Conservation (phyloP, 2,888 invertebrate species). For the Cephus pygmeus region DNA sequence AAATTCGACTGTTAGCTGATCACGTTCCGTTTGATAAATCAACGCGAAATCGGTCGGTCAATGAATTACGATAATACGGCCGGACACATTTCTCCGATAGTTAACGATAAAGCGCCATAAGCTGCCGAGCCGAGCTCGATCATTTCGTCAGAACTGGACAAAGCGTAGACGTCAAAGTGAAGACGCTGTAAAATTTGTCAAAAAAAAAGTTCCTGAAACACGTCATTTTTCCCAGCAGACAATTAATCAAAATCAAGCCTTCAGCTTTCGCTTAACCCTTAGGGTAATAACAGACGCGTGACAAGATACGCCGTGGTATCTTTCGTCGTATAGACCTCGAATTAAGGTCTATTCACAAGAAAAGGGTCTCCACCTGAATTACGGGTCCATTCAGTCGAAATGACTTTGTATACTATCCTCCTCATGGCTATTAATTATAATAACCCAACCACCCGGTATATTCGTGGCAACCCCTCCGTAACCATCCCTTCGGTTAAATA, state of each 20-base stretch:
- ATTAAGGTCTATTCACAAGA: conserved; percentile 60
- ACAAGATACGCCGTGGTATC: conserved; percentile 22
- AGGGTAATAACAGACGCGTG: background rate
- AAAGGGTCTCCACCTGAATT: conserved; percentile 53
- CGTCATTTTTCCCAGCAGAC: conserved; percentile 1
- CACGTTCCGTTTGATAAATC: too few relatives aligned
- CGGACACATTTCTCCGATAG: too few relatives aligned
- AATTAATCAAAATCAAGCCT: conserved; percentile 56
- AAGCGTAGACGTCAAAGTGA: too few relatives aligned
- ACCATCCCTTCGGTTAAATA: conserved; percentile 26
- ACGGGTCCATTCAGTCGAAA: conserved; percentile 56
- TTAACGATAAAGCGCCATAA: too few relatives aligned
- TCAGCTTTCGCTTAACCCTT: background rate
- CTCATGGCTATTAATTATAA: conserved; percentile 52
- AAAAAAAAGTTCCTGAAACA: conserved; percentile 19
- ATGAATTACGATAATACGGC: too few relatives aligned
- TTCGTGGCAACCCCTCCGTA: background rate
- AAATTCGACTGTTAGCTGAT: too few relatives aligned
- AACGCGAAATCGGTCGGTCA: too few relatives aligned
- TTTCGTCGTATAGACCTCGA: conserved; percentile 25
- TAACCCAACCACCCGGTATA: conserved; percentile 25
- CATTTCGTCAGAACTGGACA: too few relatives aligned
- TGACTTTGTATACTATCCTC: conserved; percentile 39
- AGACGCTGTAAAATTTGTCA: conserved; percentile 24
- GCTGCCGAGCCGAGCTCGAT: too few relatives aligned